Base-by-base conservation (phyloP, 2,888 invertebrate genomes). In the Siphonodentalium dalli region DNA sequence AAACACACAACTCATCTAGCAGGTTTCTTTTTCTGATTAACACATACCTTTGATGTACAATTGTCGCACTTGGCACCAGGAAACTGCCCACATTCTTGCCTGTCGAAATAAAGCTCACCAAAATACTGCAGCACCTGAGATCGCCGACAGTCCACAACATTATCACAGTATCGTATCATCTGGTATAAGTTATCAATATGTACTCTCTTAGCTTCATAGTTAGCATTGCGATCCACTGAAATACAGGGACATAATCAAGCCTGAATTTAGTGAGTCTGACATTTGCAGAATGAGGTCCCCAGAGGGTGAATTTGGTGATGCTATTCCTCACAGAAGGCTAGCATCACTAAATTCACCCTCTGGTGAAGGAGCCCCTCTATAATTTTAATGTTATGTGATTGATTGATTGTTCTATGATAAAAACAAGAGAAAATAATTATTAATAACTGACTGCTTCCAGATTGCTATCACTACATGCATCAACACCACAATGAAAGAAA, bases 131-230 rank as follows among this genome's bases (percentile, higher is more conserved):
- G 83, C 66, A 96, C 91, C 71, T 92, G 88, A 34, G 89, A 85
- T 51, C 99, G 86, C 0, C 98, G 87, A 75, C 99, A 99, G 78
- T 97, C 96, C 0, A 90, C 88, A 54, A 88, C 88, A 75, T 97
- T 96, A 83, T 98, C 96, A 81, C 95, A 94, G 80, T 91, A 93
- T 23, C 89, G 88, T 45, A 93, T 91, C 88, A 98, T 95, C 33
- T 90, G 88, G 71, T 88, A 87, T 28, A 99, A 83, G 84, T 95
- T 96, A 57, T 93, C 90, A 27, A 89, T 83, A 83, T 96, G 93
- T 44, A 91, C 90, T 65, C 88, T 66, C 58, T 81, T 79, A 3
- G 81, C 79, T 7, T 82, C 80, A 20, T 70, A 78, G 15, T 74
- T 80, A 6, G 79, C 75, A 59, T 65, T 63, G 49, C 72, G 61